Percentiles rank a stretch among this genome's conserved stretches.
phyloP scores from a whole-genome alignment of 2,797 vertebrate species.

The Neostethus bicornis region DNA sequence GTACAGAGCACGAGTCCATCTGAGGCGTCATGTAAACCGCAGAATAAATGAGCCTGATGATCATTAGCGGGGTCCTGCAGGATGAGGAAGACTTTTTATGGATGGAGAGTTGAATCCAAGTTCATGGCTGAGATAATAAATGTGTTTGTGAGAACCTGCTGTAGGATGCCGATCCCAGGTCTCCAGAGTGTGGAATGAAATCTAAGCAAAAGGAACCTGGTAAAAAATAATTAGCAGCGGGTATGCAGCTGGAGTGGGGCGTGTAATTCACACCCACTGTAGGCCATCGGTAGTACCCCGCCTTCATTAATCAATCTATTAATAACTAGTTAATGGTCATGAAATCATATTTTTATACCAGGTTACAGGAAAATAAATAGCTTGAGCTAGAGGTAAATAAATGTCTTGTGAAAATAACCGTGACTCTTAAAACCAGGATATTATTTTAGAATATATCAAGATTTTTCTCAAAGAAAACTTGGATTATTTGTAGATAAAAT shows the following conservation, averaged over 20 bases:
- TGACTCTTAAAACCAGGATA: too few species aligned
- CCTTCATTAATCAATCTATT: too few species aligned
- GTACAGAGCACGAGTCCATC: constrained; percentile 44
- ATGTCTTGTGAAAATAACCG: too few species aligned
- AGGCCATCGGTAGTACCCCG: too few species aligned
- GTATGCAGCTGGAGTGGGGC: constrained; percentile 3
- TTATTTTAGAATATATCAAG: too few species aligned
- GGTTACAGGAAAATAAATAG: too few species aligned
- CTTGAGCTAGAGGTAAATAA: too few species aligned
- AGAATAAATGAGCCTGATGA: constrained; percentile 55
- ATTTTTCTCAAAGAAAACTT: too few species aligned
- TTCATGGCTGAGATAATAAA: constrained; percentile 50
- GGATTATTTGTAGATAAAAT: too few species aligned
- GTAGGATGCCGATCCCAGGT: constrained; percentile 10
- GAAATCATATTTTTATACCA: too few species aligned
- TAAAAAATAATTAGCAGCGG: constrained; percentile 17
- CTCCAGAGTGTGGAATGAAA: constrained; percentile 9
- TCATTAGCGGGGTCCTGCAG: constrained; percentile 58
- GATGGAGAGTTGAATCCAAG: constrained; percentile 56
- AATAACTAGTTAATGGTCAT: too few species aligned
- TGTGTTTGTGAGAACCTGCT: constrained; percentile 41
- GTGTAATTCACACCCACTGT: too few species aligned
- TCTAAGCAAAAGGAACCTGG: constrained; percentile 17
- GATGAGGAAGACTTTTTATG: constrained; percentile 37
- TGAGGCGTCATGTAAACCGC: constrained; percentile 54